Evolutionary conservation across 2,113 vertebrate species (phyloP).

Genomic region (Podocnemis expansa): DNA sequence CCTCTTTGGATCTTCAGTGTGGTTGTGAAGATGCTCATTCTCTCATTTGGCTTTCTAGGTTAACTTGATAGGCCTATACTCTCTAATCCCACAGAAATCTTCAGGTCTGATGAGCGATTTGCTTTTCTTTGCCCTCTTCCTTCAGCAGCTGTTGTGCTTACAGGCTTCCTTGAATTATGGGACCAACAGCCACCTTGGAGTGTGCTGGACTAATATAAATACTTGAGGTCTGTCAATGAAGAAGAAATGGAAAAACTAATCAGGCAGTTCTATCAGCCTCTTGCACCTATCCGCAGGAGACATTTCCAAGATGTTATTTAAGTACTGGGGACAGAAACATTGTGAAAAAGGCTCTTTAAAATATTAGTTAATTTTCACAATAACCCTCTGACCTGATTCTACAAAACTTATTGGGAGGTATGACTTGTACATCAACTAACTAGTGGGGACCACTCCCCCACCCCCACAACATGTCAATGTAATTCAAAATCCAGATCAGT

Average conservation of each 20-base stretch:
- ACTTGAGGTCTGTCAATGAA: neutral
- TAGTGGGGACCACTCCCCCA: neutral
- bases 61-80: neutral
- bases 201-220: neutral
- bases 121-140: neutral
- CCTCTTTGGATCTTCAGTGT: neutral
- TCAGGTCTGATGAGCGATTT: neutral
- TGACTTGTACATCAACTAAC: neutral
- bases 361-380: neutral
- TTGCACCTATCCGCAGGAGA: neutral
- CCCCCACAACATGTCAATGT: neutral
- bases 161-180: neutral
- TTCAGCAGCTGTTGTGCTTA: neutral
- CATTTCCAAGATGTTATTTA: neutral
- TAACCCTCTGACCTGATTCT: neutral
- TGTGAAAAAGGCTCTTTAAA: neutral
- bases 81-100: neutral
- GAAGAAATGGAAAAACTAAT: neutral
- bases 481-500: rapidly evolving
- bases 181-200: neutral
- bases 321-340: neutral
- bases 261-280: neutral
- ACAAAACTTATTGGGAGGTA: neutral
- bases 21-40: neutral
- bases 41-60: neutral